Percentiles rank a stretch among this genome's conserved stretches.
These are phyloP conservation scores for Dichetophora obliterata DNA, from an alignment of 2,888 invertebrate genomes.

Conservation along the genomic window DNA sequence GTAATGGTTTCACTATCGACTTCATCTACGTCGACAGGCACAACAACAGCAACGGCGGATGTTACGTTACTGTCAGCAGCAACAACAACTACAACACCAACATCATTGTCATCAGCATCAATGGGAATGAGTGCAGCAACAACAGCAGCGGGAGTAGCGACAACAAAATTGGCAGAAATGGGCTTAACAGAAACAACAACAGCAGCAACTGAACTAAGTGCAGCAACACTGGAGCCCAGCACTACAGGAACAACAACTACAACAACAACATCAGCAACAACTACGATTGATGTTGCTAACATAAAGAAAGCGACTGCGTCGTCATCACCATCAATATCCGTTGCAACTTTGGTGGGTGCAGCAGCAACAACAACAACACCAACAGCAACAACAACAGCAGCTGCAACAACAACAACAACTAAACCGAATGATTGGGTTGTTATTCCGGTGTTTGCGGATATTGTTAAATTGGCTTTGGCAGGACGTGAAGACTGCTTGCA, in stretches of 20 bases:
- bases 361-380: slow-evolving; percentile 39
- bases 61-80: slow-evolving; percentile 19
- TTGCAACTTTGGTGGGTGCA: slow-evolving; percentile 38
- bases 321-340: slow-evolving; percentile 33
- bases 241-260: slow-evolving; percentile 39
- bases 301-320: slow-evolving; percentile 37
- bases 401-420: slow-evolving; percentile 47
- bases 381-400: slow-evolving; percentile 45
- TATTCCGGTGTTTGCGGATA: slow-evolving; percentile 70
- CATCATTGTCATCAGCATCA: not conserved
- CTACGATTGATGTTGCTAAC: slow-evolving; percentile 20
- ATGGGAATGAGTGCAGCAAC: not conserved
- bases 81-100: slow-evolving; percentile 3
- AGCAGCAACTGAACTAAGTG: slow-evolving; percentile 25
- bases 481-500: slow-evolving; percentile 69
- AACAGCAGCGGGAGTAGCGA: slow-evolving; percentile 23
- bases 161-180: not conserved
- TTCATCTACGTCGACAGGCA: slow-evolving; percentile 50
- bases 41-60: slow-evolving; percentile 14
- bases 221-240: slow-evolving; percentile 41
- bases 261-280: slow-evolving; percentile 27
- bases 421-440: slow-evolving; percentile 70
- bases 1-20: slow-evolving; percentile 46
- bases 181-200: slow-evolving; percentile 16
- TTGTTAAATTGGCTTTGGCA: slow-evolving; percentile 69